These are phyloP conservation scores for Cephalophus harveyi DNA, from an alignment of 2,113 vertebrate species.

Conservation along the genomic window DNA sequence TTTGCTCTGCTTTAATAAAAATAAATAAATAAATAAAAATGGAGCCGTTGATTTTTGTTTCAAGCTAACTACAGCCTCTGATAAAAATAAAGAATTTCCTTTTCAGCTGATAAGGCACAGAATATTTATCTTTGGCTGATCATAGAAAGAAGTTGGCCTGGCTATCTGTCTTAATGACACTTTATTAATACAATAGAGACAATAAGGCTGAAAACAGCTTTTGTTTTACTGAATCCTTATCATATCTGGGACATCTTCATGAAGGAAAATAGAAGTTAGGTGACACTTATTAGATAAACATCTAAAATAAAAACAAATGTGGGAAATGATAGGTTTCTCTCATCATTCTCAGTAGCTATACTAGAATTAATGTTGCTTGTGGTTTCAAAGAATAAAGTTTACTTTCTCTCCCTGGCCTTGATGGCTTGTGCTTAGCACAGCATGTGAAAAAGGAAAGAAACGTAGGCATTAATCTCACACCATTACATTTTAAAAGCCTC, in stretches of 20 bases:
- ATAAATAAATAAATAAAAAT: neutral
- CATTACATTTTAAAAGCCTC: neutral
- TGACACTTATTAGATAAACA: neutral
- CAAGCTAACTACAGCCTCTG: conserved; percentile 44
- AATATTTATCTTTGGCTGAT: conserved; percentile 58
- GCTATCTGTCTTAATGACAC: neutral
- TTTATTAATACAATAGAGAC: conserved; percentile 41
- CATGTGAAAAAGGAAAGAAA: neutral
- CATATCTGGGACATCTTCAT: conserved; percentile 27
- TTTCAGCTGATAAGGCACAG: conserved; percentile 46
- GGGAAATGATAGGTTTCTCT: neutral
- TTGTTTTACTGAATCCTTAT: conserved; percentile 50
- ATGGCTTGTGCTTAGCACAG: neutral
- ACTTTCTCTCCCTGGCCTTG: neutral
- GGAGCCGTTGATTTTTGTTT: conserved; percentile 43
- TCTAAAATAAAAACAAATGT: conserved; percentile 48
- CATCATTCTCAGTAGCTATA: neutral
- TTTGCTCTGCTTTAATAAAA: conserved; percentile 12
- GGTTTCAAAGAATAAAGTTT: neutral
- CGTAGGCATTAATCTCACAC: neutral
- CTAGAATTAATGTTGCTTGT: neutral
- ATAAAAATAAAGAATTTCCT: conserved; percentile 66
- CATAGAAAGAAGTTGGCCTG: neutral
- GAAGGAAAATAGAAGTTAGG: conserved; percentile 51
- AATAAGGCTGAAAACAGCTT: conserved; percentile 42